A percentile compares a stretch with the other conserved stretches of the same genome.
Evolutionary conservation across 2,888 invertebrate species (phyloP).

Genomic region (Agonopterix arenella): DNA sequence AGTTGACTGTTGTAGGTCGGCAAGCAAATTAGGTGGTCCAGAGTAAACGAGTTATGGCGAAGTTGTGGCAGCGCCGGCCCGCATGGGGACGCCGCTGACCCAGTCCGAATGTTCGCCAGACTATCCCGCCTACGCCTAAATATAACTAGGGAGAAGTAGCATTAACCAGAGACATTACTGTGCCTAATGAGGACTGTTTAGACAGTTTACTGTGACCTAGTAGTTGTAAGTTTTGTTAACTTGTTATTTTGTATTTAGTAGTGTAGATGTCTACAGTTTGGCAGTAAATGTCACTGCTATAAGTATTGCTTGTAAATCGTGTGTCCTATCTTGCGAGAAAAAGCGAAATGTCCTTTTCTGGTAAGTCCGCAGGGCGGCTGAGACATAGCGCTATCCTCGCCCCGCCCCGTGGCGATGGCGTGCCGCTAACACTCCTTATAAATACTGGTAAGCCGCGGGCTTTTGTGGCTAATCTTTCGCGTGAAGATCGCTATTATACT

Average conservation of each 20-base stretch:
- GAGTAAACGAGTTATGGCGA: conserved; percentile 63
- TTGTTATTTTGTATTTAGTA: neutral
- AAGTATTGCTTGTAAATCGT: too few relatives aligned
- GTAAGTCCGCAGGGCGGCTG: conserved; percentile 17
- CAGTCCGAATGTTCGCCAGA: neutral
- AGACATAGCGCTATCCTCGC: neutral
- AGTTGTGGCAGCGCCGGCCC: conserved; percentile 47
- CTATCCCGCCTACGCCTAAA: conserved; percentile 4
- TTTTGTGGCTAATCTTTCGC: conserved; percentile 74
- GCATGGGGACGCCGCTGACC: conserved; percentile 7
- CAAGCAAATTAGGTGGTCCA: conserved; percentile 61
- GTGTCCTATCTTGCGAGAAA: neutral
- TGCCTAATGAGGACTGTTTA: conserved; percentile 5
- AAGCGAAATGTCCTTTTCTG: conserved; percentile 21
- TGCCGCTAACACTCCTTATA: conserved; percentile 69
- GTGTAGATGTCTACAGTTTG: too few relatives aligned
- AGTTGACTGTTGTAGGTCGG: conserved; percentile 47
- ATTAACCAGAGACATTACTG: conserved; percentile 18
- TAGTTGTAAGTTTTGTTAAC: neutral
- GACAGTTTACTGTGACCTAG: conserved; percentile 3
- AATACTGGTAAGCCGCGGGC: conserved; percentile 72
- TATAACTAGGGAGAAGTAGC: conserved; percentile 22
- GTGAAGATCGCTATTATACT: conserved; percentile 72
- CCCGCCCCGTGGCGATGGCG: conserved; percentile 55
- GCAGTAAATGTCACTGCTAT: too few relatives aligned